These are phyloP conservation scores for Simalia tracyae DNA, from an alignment of 2,797 vertebrate genomes.

Conservation along the genomic window DNA sequence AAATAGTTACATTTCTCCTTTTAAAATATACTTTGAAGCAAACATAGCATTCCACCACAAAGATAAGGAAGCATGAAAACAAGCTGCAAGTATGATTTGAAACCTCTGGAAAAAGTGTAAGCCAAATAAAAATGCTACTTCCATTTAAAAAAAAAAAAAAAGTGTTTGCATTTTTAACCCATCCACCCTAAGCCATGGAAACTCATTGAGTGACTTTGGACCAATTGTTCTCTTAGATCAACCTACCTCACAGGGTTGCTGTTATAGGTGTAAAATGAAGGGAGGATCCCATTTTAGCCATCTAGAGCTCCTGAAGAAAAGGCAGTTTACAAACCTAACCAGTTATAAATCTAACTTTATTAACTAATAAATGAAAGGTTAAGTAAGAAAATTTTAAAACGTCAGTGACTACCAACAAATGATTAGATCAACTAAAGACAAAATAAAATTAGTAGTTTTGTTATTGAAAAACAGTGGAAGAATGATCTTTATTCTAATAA, in stretches of 20 bases:
- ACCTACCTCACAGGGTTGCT: neutral
- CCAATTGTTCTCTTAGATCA: neutral
- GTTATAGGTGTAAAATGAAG: neutral
- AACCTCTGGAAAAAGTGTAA: neutral
- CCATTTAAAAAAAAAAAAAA: neutral
- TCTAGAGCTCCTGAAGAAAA: neutral
- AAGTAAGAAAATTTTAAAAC: neutral
- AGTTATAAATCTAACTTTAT: neutral
- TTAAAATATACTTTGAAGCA: neutral
- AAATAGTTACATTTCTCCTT: no score
- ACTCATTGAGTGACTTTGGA: neutral
- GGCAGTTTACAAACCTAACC: neutral
- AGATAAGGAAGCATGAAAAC: neutral
- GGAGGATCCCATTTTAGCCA: neutral
- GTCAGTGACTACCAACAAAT: slow-evolving; percentile 56
- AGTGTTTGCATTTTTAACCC: neutral
- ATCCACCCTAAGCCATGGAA: neutral
- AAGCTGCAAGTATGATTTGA: neutral
- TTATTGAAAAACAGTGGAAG: slow-evolving; percentile 58
- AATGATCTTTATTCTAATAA: neutral
- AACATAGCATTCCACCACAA: neutral
- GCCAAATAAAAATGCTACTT: neutral
- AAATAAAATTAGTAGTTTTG: slow-evolving; percentile 59
- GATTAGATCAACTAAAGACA: slow-evolving; percentile 65
- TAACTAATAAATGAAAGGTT: neutral